Evolutionary conservation across 2,797 vertebrate genomes (phyloP), one percentile per base, ranked within the genome.

Genomic region (Psittacula derbiana): DNA sequence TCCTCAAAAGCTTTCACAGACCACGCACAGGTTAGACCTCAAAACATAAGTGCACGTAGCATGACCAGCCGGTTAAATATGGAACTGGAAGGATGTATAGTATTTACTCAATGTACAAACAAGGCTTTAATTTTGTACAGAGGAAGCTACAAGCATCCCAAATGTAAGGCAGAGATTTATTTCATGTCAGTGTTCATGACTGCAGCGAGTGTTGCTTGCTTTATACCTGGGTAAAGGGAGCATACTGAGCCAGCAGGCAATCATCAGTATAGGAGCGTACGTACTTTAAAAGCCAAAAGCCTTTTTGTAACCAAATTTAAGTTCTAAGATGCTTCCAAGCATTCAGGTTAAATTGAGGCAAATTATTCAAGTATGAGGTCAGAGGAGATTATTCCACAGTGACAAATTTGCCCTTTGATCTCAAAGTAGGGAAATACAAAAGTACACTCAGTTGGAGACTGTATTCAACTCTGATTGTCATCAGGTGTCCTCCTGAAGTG

Each of bases 281-380:
- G n/a, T 36, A 25, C 13, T 83, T 92, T 31, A 80, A 82, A 80
- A 72, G 30, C 47, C 58, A 33, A 84, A 89, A 73, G 52, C 7
- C 18, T 64, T 67, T 89, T 60, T 53, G 12, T 46, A 78, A 73
- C 36, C 43, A 57, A 53, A 78, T 87, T 41, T 57, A 65, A 84
- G 36, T 67, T 81, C 44, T 82, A 67, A 92, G 91, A 55, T 52
- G 25, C 33, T 76, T 73, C 21, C 28, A 44, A 36, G 27, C 24
- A 14, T 55, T 79, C 71, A 60, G 16, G 61, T 88, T 88, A 86
- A 86, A 76, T n/a, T 31, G 53, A 88, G 66, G 41, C 33, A 52
- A 75, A 49, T 71, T 38, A 57, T 40, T 88, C 23, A 61, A 66
- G 5, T 71, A 57, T 69, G n/a, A 86, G 18, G 70, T 78, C 36